Conservation (phyloP, 1,140 invertebrate species). For the Temnothorax nylanderi region DNA sequence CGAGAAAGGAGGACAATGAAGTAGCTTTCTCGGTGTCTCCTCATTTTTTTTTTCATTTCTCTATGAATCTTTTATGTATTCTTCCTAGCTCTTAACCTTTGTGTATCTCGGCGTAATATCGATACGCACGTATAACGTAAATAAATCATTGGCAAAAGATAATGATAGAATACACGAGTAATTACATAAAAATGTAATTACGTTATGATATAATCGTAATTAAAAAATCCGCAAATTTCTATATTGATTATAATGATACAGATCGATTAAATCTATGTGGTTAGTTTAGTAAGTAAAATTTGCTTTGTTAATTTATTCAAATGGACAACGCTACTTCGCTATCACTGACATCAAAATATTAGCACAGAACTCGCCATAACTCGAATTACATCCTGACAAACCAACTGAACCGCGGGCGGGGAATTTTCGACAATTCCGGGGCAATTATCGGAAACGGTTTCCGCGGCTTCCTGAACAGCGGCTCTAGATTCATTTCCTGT, state of each 20-base stretch:
- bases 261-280: not conserved
- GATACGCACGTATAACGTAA: not conserved
- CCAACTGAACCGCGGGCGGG: not conserved
- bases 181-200: not conserved
- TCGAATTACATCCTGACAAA: slow-evolving; percentile 52
- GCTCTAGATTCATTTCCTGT: slow-evolving; percentile 70
- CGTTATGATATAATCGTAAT: not conserved
- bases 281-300: slow-evolving; percentile 1
- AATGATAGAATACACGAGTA: not conserved
- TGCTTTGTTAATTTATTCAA: not conserved
- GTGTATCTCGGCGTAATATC: not conserved
- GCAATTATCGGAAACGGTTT: slow-evolving; percentile 67
- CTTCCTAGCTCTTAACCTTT: not conserved
- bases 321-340: not conserved
- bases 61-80: slow-evolving; percentile 37
- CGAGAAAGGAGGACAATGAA: slow-evolving; percentile 51
- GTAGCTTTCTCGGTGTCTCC: slow-evolving; percentile 25
- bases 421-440: slow-evolving; percentile 64
- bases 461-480: slow-evolving; percentile 62
- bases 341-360: not conserved
- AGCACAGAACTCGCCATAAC: slow-evolving; percentile 5
- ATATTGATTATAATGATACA: not conserved
- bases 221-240: not conserved
- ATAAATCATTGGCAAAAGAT: slow-evolving; percentile 12
- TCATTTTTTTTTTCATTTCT: slow-evolving; percentile 18